Evolutionary conservation across 1,140 invertebrate species (phyloP).

Genomic region (Conopomorpha cramerella): DNA sequence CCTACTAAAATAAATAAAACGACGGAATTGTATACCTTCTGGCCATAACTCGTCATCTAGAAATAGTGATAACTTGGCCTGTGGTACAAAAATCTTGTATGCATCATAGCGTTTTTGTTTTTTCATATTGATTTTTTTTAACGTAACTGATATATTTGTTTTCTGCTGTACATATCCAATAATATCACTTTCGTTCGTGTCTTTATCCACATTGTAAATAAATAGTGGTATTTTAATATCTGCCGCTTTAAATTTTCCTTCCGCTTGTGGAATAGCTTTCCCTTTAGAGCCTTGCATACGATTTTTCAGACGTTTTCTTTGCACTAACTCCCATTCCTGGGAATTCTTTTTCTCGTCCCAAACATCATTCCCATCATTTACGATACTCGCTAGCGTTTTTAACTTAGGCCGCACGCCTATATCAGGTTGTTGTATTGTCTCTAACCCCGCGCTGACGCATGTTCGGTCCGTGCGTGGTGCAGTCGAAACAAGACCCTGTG

Average conservation of each 20-base stretch:
- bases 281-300: not conserved
- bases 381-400: not conserved
- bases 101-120: conserved; percentile 4
- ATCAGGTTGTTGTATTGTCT: not conserved
- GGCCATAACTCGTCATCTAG: conserved; percentile 2
- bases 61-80: conserved; percentile 3
- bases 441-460: not conserved
- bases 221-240: not conserved
- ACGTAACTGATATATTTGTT: not conserved
- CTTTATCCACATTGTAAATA: conserved; percentile 1
- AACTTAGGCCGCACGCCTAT: not conserved
- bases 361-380: not conserved
- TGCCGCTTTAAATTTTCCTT: conserved; percentile 2
- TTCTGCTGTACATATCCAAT: not conserved
- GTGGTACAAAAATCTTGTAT: conserved; percentile 5
- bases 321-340: not conserved
- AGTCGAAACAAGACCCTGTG: not conserved
- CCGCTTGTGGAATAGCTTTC: not conserved
- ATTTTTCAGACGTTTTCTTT: not conserved
- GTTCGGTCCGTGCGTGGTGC: not conserved
- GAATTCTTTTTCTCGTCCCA: not conserved
- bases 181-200: not conserved
- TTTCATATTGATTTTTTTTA: conserved; percentile 2
- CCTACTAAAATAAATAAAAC: conserved; percentile 2
- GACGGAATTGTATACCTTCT: conserved; percentile 1